Percentiles rank a stretch among this genome's conserved stretches.
Conservation (phyloP, 23 tunicate species). For the Oikopleura dioica region DNA sequence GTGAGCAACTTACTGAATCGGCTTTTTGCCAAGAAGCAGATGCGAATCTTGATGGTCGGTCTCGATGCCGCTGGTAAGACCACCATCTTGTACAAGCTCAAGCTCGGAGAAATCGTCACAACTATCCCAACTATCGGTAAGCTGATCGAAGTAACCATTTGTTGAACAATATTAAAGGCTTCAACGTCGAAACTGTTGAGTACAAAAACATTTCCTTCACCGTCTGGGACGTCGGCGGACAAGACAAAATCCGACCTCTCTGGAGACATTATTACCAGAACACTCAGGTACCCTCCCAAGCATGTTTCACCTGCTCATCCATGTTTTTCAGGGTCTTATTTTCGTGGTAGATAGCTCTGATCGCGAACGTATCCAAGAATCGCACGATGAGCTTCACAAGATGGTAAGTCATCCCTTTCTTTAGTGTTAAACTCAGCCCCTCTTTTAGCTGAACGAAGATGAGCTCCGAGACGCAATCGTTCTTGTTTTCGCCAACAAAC, state of each 20-base stretch:
- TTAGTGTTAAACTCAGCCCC: too few species aligned
- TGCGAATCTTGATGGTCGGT: slow-evolving; percentile 89
- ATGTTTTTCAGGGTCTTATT: slow-evolving; percentile 5
- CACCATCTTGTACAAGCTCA: slow-evolving; percentile 24
- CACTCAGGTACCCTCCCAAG: slow-evolving; percentile 26
- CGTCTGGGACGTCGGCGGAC: slow-evolving; percentile 98
- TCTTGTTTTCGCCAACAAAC: slow-evolving; percentile 11
- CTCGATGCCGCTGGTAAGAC: slow-evolving; percentile 36
- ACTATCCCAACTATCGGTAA: slow-evolving; percentile 24
- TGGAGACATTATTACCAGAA: slow-evolving; percentile 95
- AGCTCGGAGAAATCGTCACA: slow-evolving; percentile 29
- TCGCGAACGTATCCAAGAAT: slow-evolving; percentile 12
- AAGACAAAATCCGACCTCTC: slow-evolving; percentile 70
- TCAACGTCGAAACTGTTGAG: slow-evolving; percentile 87
- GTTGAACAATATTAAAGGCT: slow-evolving; percentile 22
- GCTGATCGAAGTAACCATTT: neutral
- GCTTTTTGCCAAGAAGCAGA: slow-evolving; percentile 56
- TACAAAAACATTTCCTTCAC: slow-evolving; percentile 94
- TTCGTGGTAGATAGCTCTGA: slow-evolving; percentile 8
- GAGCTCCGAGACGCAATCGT: slow-evolving; percentile 13
- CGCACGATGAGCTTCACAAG: slow-evolving; percentile 13
- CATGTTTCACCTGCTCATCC: neutral
- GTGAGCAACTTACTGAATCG: slow-evolving; percentile 18
- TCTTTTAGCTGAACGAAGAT: slow-evolving; percentile 3
- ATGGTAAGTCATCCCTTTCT: slow-evolving; percentile 8